phyloP scores from a whole-genome alignment of 2,888 invertebrate species.

The Apamea monoglypha region DNA sequence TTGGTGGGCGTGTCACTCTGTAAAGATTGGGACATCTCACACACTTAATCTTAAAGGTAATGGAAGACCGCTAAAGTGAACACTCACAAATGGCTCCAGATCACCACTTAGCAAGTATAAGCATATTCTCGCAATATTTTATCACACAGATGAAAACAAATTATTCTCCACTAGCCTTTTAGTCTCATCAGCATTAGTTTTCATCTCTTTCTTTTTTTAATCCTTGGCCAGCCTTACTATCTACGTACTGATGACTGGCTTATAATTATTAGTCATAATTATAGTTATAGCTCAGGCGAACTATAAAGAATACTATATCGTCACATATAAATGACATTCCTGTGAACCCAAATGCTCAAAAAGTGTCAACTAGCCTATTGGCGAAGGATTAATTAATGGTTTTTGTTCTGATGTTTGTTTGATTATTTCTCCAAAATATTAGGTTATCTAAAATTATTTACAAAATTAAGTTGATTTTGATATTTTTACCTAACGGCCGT shows the following conservation, averaged over 20 bases:
- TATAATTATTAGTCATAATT: not conserved
- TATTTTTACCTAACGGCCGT: not conserved
- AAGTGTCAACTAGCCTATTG: no score
- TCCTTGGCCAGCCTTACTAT: not conserved
- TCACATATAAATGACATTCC: not conserved
- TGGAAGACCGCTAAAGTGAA: constrained; percentile 11
- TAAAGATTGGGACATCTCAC: constrained; percentile 3
- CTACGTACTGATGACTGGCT: not conserved
- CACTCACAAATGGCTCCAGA: not conserved
- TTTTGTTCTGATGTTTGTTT: no score
- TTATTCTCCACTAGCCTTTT: not conserved
- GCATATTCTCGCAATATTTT: not conserved
- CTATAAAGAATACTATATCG: not conserved
- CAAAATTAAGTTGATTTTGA: not conserved
- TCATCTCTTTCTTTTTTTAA: not conserved
- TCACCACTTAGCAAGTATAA: not conserved
- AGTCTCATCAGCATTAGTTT: not conserved
- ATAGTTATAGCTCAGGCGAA: not conserved
- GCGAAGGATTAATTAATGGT: no score
- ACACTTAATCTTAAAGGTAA: constrained; percentile 12
- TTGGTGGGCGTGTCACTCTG: not conserved
- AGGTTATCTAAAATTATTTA: not conserved
- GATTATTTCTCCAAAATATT: not conserved
- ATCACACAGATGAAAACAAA: not conserved
- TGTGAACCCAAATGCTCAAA: no score